These are phyloP conservation scores for Chouioia cunea DNA, from an alignment of 2,888 invertebrate genomes.

Conservation along the genomic window DNA sequence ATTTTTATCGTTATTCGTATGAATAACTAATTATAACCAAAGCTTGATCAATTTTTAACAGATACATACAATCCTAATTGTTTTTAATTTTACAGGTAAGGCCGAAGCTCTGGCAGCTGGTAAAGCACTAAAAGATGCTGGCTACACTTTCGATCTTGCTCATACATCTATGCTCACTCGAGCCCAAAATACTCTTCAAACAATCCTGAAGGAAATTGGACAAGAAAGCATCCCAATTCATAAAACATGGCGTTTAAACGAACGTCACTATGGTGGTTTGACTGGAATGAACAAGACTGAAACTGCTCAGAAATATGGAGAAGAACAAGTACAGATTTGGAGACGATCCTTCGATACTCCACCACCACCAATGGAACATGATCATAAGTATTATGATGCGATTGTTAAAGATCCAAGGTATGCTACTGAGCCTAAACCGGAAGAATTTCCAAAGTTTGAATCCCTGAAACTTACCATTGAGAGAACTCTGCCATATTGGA, in stretches of 20 bases:
- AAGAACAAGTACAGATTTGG: slow-evolving; percentile 89
- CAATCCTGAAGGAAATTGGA: slow-evolving; percentile 77
- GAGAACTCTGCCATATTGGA: slow-evolving; percentile 89
- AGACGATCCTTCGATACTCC: slow-evolving; percentile 85
- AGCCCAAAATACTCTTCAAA: slow-evolving; percentile 80
- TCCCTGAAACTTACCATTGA: slow-evolving; percentile 86
- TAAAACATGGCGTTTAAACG: slow-evolving; percentile 87
- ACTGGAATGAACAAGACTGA: slow-evolving; percentile 89
- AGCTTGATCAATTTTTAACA: neutral
- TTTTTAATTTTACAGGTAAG: slow-evolving; percentile 70
- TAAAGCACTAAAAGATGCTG: slow-evolving; percentile 78
- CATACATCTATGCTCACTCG: slow-evolving; percentile 85
- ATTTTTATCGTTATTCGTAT: too few species aligned
- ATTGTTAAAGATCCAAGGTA: slow-evolving; percentile 85
- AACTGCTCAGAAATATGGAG: slow-evolving; percentile 87
- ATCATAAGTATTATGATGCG: slow-evolving; percentile 80
- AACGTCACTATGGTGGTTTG: slow-evolving; percentile 88
- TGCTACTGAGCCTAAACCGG: slow-evolving; percentile 77
- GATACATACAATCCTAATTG: neutral
- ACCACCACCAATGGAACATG: slow-evolving; percentile 84
- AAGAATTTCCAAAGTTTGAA: slow-evolving; percentile 86
- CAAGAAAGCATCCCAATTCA: slow-evolving; percentile 77
- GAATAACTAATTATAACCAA: too few species aligned
- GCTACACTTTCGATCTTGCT: slow-evolving; percentile 82
- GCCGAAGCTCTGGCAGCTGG: slow-evolving; percentile 80